A percentile compares a stretch with the other conserved stretches of the same genome.
phyloP scores from a whole-genome alignment of 2,888 invertebrate species.

The Hedychridium roseum region DNA sequence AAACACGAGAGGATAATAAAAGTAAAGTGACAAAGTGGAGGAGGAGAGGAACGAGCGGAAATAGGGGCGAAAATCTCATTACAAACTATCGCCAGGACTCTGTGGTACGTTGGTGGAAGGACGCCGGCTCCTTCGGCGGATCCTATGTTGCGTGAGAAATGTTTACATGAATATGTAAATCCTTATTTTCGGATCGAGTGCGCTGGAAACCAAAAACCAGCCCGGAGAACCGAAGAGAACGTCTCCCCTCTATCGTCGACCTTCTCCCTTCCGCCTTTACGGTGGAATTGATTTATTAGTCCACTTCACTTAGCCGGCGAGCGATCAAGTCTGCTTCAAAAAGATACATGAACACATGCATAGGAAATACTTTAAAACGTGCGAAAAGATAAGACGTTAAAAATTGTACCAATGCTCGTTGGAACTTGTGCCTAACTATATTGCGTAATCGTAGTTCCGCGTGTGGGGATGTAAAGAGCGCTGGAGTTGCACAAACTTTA shows the following conservation, averaged over 20 bases:
- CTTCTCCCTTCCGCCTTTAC: conserved; percentile 36
- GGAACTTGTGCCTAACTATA: no score
- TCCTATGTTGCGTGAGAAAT: conserved; percentile 49
- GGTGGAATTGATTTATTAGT: conserved; percentile 61
- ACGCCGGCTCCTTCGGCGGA: conserved; percentile 45
- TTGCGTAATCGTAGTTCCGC: no score
- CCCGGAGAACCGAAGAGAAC: conserved; percentile 47
- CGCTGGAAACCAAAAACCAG: conserved; percentile 62
- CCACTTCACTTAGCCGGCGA: conserved; percentile 36
- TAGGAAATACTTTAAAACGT: no score
- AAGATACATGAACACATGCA: no score
- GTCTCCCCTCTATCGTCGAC: conserved; percentile 20
- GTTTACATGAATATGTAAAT: conserved; percentile 64
- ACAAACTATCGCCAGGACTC: conserved; percentile 54
- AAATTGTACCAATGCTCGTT: no score
- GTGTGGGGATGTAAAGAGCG: no score
- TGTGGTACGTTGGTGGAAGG: conserved; percentile 38
- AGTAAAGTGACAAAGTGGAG: neutral
- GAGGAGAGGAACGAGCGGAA: neutral
- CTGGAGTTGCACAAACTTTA: no score
- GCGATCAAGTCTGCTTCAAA: no score
- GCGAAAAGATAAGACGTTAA: no score
- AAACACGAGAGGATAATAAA: neutral
- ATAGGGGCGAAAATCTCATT: conserved; percentile 55
- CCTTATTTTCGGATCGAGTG: conserved; percentile 63